Percentiles rank a stretch among this genome's conserved stretches.
phyloP scores from a whole-genome alignment of 2,888 invertebrate genomes.

The Lathronympha strigana region DNA sequence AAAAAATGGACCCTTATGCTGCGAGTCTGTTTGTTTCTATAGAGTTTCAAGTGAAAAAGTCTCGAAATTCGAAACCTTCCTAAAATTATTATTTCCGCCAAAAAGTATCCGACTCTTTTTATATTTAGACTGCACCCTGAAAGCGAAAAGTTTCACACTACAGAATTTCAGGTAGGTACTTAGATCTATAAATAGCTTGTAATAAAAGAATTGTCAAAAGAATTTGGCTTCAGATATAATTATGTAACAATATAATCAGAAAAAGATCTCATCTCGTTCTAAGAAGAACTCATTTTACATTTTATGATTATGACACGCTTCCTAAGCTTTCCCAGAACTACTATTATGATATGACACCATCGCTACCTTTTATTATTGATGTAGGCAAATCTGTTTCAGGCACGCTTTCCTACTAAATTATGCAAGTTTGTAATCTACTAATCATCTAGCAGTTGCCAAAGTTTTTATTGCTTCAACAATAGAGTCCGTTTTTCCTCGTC shows the following conservation, averaged over 20 bases:
- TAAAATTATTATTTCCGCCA: not conserved
- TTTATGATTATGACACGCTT: conserved; percentile 7
- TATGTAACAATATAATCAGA: conserved; percentile 3
- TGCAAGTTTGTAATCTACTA: conserved; percentile 24
- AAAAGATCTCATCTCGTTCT: conserved; percentile 9
- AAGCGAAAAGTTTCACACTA: too few relatives aligned
- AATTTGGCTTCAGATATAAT: not conserved
- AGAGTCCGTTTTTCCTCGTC: not conserved
- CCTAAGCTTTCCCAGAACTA: conserved; percentile 12
- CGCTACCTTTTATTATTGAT: conserved; percentile 25
- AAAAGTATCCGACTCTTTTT: too few relatives aligned
- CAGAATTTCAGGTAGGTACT: too few relatives aligned
- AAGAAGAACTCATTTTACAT: conserved; percentile 9
- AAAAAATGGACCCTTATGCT: too few relatives aligned
- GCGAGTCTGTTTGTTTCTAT: too few relatives aligned
- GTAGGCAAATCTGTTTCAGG: conserved; percentile 23
- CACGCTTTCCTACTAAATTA: conserved; percentile 33
- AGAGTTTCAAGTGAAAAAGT: too few relatives aligned
- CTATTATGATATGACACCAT: conserved; percentile 19
- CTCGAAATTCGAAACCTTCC: too few relatives aligned
- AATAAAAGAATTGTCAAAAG: not conserved
- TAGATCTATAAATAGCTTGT: not conserved
- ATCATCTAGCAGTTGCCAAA: not conserved
- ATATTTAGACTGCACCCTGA: too few relatives aligned
- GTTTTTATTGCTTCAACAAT: not conserved